Conservation (phyloP, 2,888 invertebrate species). For the Platycheirus rosarum region DNA sequence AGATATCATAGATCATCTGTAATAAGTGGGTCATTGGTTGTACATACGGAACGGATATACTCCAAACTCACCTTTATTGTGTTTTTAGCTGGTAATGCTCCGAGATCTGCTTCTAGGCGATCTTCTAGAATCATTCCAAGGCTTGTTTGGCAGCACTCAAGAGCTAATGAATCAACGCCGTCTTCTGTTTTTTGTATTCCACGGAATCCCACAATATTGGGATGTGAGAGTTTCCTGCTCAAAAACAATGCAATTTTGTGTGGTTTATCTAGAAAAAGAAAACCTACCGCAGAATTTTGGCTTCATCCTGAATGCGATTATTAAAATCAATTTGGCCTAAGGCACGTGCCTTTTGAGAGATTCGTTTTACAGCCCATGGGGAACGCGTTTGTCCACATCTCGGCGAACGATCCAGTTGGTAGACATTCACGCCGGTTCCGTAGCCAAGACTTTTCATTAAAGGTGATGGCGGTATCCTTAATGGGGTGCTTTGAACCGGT, state of each 20-base stretch:
- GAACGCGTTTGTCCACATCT: slow-evolving; percentile 87
- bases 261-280: slow-evolving; percentile 38
- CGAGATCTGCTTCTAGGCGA: slow-evolving; percentile 84
- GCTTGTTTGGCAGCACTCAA: slow-evolving; percentile 90
- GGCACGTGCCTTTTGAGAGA: slow-evolving; percentile 83
- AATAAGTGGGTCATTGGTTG: too few species aligned
- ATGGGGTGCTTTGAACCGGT: slow-evolving; percentile 77
- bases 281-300: slow-evolving; percentile 85
- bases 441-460: slow-evolving; percentile 88
- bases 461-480: slow-evolving; percentile 88
- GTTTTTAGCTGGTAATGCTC: slow-evolving; percentile 85
- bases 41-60: too few species aligned
- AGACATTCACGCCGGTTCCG: slow-evolving; percentile 91
- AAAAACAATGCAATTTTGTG: too few species aligned
- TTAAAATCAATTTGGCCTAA: slow-evolving; percentile 78
- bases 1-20: slow-evolving; percentile 86
- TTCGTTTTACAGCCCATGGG: slow-evolving; percentile 93
- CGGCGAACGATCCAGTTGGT: slow-evolving; percentile 89
- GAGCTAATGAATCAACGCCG: slow-evolving; percentile 86
- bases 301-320: slow-evolving; percentile 87
- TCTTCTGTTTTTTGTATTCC: slow-evolving; percentile 82
- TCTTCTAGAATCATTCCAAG: slow-evolving; percentile 90
- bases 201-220: slow-evolving; percentile 91
- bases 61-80: slow-evolving; percentile 86
- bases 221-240: slow-evolving; percentile 87